Evolutionary conservation across 2,888 invertebrate species (phyloP).

Genomic region (Heterodera filipjevi): DNA sequence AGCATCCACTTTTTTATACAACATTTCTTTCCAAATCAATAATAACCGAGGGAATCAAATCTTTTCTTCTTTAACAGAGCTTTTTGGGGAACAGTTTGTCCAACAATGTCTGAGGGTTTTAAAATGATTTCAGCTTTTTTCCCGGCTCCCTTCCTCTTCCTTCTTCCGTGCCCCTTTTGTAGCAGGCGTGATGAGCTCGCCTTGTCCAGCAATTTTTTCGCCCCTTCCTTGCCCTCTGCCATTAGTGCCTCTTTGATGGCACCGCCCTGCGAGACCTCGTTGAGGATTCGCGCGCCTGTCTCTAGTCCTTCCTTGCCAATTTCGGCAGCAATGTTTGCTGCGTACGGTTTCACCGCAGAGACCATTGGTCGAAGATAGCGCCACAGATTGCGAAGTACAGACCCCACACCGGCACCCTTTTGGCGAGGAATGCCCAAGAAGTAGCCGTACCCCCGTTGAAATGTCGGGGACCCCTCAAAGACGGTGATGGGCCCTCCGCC

Average conservation of each 20-base stretch:
- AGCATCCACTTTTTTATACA: slow-evolving; percentile 9
- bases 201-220: neutral
- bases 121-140: slow-evolving; percentile 9
- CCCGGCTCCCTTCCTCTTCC: neutral
- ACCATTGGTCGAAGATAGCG: neutral
- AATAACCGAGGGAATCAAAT: neutral
- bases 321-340: neutral
- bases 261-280: neutral
- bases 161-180: neutral
- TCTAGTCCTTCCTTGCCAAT: neutral
- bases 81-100: neutral
- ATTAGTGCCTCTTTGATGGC: neutral
- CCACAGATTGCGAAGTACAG: neutral
- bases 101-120: neutral
- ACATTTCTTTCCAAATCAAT: neutral
- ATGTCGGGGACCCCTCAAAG: too few relatives aligned
- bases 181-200: neutral
- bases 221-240: neutral
- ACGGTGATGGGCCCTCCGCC: neutral
- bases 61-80: neutral
- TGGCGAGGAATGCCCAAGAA: too few relatives aligned
- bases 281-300: neutral
- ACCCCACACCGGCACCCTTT: too few relatives aligned
- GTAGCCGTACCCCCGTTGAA: too few relatives aligned
- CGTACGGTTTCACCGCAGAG: neutral